Conservation (phyloP, 2,888 invertebrate genomes). For the Chrysolina haemoptera region DNA sequence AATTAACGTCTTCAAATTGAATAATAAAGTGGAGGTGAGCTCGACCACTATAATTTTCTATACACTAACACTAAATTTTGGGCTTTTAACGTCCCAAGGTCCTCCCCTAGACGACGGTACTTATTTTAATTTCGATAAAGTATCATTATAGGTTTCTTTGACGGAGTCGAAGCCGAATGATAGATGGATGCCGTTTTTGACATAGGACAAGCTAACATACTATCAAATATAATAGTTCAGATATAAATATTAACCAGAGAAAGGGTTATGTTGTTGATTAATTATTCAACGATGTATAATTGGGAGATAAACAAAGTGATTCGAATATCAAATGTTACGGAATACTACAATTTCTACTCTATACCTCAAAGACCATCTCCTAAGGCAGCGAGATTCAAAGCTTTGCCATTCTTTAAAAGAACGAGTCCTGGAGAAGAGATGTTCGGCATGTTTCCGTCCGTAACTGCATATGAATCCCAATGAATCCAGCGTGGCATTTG, state of each 20-base stretch:
- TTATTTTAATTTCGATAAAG: constrained; percentile 22
- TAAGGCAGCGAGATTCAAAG: too few species aligned
- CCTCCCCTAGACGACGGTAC: constrained; percentile 24
- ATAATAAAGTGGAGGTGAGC: constrained; percentile 28
- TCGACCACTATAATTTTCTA: constrained; percentile 21
- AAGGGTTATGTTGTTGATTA: too few species aligned
- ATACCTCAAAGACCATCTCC: too few species aligned
- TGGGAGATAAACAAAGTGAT: too few species aligned
- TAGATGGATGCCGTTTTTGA: constrained; percentile 1
- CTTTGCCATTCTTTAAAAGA: too few species aligned
- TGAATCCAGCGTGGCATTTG: too few species aligned
- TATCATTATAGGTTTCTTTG: constrained; percentile 28
- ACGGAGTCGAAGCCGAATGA: constrained; percentile 17
- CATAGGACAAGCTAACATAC: constrained; percentile 4
- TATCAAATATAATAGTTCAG: background rate
- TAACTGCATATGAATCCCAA: too few species aligned
- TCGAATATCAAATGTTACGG: too few species aligned
- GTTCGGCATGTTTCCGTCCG: too few species aligned
- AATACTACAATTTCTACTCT: too few species aligned
- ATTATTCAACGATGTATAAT: too few species aligned
- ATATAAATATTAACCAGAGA: background rate
- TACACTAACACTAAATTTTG: constrained; percentile 26
- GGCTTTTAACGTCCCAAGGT: constrained; percentile 32
- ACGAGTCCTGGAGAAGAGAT: too few species aligned
- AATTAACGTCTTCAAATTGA: constrained; percentile 29